A percentile compares a stretch with the other conserved stretches of the same genome.
Conservation (phyloP, 23 tunicate genomes). For the Ascidia mentula region DNA sequence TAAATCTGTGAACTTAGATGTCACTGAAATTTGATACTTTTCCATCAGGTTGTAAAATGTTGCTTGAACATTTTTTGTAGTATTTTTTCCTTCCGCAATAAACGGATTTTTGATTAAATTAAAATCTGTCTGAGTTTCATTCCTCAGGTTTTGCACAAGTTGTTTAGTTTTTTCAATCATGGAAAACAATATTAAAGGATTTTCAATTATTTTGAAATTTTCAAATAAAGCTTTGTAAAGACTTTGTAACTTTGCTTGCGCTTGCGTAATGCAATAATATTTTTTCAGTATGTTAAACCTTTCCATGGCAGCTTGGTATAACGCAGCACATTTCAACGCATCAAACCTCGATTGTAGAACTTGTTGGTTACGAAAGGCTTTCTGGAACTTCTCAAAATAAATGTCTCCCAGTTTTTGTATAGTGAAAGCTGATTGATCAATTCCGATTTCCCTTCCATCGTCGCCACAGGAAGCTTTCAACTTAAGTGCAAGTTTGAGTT, state of each 20-base stretch:
- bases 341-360: not conserved
- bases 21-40: not conserved
- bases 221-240: not conserved
- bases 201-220: not conserved
- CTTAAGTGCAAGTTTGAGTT: not conserved
- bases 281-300: not conserved
- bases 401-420: not conserved
- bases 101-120: not conserved
- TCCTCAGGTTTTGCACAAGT: not conserved
- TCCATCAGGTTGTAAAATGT: not conserved
- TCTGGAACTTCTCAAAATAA: not conserved
- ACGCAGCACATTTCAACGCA: not conserved
- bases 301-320: not conserved
- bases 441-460: not conserved
- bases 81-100: not conserved
- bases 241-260: not conserved
- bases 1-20: not conserved
- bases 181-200: not conserved
- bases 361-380: too few relatives aligned
- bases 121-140: not conserved
- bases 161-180: not conserved
- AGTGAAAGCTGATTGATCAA: not conserved
- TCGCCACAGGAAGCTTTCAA: not conserved
- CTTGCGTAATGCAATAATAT: not conserved
- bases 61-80: not conserved